Evolutionary conservation across 2,797 vertebrate species (phyloP), one percentile per base, ranked within the genome.

Genomic region (Anguilla megastoma): DNA sequence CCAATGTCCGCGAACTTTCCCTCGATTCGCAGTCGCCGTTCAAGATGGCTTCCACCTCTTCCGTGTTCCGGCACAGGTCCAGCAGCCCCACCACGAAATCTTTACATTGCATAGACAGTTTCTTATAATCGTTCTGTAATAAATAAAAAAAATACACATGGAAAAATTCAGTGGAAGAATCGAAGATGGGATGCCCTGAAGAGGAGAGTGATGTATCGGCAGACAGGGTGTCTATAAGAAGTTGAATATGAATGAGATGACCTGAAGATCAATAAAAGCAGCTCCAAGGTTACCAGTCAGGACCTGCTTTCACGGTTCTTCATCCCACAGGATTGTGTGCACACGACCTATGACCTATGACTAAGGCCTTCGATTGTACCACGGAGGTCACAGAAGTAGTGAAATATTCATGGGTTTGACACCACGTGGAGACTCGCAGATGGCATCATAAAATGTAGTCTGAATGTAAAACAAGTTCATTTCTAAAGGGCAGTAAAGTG

Each of bases 1-100:
- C 96, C 9, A 74, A 74, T 5, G 24, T 36, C 41, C n/a, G 76
- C 24, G 93, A 96, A 41, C 6, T 94, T 83, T 96, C 96, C 4
- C 93, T 95, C 24, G 88, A 91, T 89, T 97, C 96, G 0, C 96
- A 96, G 30, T 99, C 97, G n/a, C 99, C 99, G 0, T 97, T 99
- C 92, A 99, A 93, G 92, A 99, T 98, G 91, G 99, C 98, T 93
- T 99, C 98, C 79, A 99, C 98, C 95, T 99, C 98, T 94, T 99
- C 97, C 0, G 98, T 99, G 93, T 98, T 99, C 93, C 99, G 97
- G 93, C 99, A 99, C 89, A 99, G 95, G 91, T 99, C 99, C 88
- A 99, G 95, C 87, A 99, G 97, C 36, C 99, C 99, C 48, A 99
- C 98, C 85, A 99, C 98, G 84, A 99, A 99, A 92, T 99, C 98